Evolutionary conservation across 2,113 vertebrate genomes (phyloP).

Genomic region (Gila orcuttii): DNA sequence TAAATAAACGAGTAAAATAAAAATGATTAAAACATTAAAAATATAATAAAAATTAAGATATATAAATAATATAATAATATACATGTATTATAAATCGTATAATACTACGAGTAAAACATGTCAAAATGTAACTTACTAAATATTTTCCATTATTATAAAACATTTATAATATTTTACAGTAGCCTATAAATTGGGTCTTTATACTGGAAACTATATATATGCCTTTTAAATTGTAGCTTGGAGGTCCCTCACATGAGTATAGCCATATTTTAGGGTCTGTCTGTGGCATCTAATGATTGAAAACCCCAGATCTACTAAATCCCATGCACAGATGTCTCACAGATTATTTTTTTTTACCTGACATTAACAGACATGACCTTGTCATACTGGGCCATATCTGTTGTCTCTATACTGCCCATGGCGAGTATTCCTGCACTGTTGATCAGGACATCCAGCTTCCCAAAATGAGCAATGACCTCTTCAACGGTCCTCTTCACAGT

Average conservation of each 20-base stretch:
- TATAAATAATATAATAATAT: no score
- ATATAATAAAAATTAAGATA: neutral
- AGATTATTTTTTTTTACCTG: conserved; percentile 65
- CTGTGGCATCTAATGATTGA: neutral
- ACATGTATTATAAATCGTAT: neutral
- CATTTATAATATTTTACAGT: neutral
- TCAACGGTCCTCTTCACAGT: conserved; percentile 73
- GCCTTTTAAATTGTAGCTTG: neutral
- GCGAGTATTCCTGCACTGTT: conserved; percentile 81
- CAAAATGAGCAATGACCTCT: conserved; percentile 71
- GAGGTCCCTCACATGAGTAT: neutral
- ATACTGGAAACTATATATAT: neutral
- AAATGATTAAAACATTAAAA: neutral
- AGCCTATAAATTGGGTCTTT: neutral
- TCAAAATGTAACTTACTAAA: neutral
- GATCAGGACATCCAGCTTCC: conserved; percentile 77
- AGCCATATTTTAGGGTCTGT: neutral
- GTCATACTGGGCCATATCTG: conserved; percentile 77
- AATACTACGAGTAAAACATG: neutral
- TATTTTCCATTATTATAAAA: neutral
- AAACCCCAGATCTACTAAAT: neutral
- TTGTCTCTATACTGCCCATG: conserved; percentile 79
- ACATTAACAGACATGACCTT: conserved; percentile 80
- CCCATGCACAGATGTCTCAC: neutral
- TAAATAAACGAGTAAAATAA: neutral